phyloP scores from a whole-genome alignment of 2,797 vertebrate species.

The Cirrhinus mrigala region DNA sequence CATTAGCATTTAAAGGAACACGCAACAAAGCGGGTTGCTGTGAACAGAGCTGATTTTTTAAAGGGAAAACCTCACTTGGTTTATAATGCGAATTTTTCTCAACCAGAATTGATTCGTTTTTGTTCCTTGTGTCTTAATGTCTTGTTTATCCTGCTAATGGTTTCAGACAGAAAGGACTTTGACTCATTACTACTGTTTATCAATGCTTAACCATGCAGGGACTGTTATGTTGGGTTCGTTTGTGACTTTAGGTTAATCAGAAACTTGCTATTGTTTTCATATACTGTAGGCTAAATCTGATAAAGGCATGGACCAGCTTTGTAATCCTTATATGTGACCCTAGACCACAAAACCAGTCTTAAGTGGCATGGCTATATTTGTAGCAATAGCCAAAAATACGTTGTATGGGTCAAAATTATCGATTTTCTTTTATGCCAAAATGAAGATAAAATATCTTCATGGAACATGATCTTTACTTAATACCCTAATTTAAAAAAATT shows the following conservation, averaged over 20 bases:
- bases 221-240: background rate
- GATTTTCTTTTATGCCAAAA: too few species aligned
- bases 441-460: too few species aligned
- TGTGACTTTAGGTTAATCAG: background rate
- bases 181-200: constrained; percentile 6
- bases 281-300: background rate
- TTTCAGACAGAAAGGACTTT: background rate
- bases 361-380: too few species aligned
- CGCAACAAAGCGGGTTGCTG: too few species aligned
- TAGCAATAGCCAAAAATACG: too few species aligned
- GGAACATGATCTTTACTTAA: too few species aligned
- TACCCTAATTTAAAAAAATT: too few species aligned
- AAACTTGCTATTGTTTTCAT: background rate
- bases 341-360: too few species aligned
- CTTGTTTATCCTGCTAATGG: constrained; percentile 16
- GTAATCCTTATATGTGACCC: background rate
- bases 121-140: background rate
- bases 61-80: background rate
- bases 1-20: too few species aligned
- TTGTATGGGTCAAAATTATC: too few species aligned
- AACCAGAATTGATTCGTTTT: background rate
- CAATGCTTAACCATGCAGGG: background rate
- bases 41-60: too few species aligned
- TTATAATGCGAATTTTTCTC: background rate
- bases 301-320: background rate